These are phyloP conservation scores for Platichthys stellatus DNA, from an alignment of 2,113 vertebrate genomes.

Conservation along the genomic window DNA sequence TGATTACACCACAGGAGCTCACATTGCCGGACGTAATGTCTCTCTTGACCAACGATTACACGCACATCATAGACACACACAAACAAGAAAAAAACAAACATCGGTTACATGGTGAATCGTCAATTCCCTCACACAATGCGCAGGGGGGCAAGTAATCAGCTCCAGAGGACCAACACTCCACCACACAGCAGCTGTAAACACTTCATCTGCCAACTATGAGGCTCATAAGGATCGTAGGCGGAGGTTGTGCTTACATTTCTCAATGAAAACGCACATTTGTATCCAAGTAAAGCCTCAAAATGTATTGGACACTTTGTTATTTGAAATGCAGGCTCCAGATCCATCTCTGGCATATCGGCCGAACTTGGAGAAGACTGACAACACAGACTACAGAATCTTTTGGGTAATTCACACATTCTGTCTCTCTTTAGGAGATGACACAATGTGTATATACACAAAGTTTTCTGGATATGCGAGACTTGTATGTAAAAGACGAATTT, in stretches of 20 bases:
- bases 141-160: neutral
- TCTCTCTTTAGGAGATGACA: too few relatives aligned
- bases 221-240: slow-evolving; percentile 71
- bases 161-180: neutral
- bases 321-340: slow-evolving; percentile 78
- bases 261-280: neutral
- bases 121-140: neutral
- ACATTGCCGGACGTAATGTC: too few relatives aligned
- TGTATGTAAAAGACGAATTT: too few relatives aligned
- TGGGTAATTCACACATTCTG: slow-evolving; percentile 60
- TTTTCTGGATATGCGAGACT: too few relatives aligned
- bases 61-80: too few relatives aligned
- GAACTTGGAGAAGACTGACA: slow-evolving; percentile 46
- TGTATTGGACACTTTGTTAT: neutral
- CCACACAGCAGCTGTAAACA: slow-evolving; percentile 9
- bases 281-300: neutral
- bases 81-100: too few relatives aligned
- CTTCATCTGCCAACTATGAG: slow-evolving; percentile 67
- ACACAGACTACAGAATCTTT: slow-evolving; percentile 82
- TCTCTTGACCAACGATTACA: too few relatives aligned
- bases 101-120: too few relatives aligned
- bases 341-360: slow-evolving; percentile 80
- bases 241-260: too few relatives aligned
- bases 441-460: too few relatives aligned
- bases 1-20: too few relatives aligned